Percentiles rank a stretch among this genome's conserved stretches.
Evolutionary conservation across 2,888 invertebrate species (phyloP).

Genomic region (Ophonus ardosiacus): DNA sequence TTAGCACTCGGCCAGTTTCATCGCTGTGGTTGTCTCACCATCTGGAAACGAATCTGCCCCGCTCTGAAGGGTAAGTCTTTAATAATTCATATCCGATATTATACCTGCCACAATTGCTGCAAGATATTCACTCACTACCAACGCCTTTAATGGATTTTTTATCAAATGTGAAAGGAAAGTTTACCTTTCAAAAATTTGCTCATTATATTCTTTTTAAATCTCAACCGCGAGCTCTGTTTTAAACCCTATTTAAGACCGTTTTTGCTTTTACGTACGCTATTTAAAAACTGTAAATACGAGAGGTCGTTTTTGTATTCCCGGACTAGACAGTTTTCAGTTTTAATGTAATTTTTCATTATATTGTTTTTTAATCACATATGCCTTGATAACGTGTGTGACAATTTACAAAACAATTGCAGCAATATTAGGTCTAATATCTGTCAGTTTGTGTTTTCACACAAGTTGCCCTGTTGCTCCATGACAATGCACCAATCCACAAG

Average conservation of each 20-base stretch:
- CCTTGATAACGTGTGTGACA: too few relatives aligned
- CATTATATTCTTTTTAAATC: neutral
- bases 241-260: neutral
- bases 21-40: slow-evolving; percentile 92
- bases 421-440: too few relatives aligned
- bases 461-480: too few relatives aligned
- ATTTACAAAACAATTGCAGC: too few relatives aligned
- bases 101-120: neutral
- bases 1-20: slow-evolving; percentile 96
- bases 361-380: too few relatives aligned
- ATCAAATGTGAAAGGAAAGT: neutral
- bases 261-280: neutral
- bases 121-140: too few relatives aligned
- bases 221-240: neutral
- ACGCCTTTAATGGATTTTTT: neutral
- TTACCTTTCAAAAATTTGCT: neutral
- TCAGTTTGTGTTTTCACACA: too few relatives aligned
- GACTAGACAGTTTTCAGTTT: too few relatives aligned
- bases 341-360: too few relatives aligned
- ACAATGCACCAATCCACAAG: too few relatives aligned
- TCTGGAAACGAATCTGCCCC: slow-evolving; percentile 96
- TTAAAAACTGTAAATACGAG: neutral
- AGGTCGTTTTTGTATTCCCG: too few relatives aligned
- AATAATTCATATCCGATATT: slow-evolving; percentile 30
- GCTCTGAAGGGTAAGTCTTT: slow-evolving; percentile 87